phyloP scores from a whole-genome alignment of 1,140 invertebrate genomes.

The Aphelenchoides avenae region DNA sequence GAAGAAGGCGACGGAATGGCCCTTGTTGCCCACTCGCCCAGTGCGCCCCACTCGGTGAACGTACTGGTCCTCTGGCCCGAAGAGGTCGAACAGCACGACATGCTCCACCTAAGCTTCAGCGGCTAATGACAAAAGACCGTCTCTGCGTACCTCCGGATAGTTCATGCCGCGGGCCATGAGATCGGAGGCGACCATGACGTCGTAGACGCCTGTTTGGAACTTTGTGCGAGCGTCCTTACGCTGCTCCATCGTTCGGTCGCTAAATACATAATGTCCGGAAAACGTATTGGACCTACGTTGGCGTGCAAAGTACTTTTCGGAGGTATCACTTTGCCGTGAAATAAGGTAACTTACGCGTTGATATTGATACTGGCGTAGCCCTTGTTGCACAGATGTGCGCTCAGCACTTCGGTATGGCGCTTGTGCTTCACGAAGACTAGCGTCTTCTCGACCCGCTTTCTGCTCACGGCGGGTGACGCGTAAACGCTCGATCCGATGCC shows the following conservation, averaged over 20 bases:
- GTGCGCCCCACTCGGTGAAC: conserved; percentile 26
- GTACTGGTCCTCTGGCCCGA: conserved; percentile 11
- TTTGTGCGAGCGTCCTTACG: conserved; percentile 15
- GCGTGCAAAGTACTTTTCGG: no score
- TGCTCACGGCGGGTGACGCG: no score
- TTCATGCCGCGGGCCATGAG: conserved; percentile 29
- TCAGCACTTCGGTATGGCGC: no score
- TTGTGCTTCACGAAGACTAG: no score
- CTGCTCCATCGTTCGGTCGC: conserved; percentile 23
- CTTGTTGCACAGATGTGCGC: no score
- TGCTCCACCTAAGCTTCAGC: conserved; percentile 13
- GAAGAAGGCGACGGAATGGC: conserved; percentile 27
- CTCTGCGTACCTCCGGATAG: conserved; percentile 14
- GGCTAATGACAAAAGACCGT: not conserved
- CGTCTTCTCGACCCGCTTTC: no score
- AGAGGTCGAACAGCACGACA: conserved; percentile 30
- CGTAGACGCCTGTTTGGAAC: conserved; percentile 13
- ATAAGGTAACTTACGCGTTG: no score
- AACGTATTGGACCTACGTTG: no score
- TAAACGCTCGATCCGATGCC: no score
- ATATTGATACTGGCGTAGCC: no score
- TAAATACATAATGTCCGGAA: conserved; percentile 22
- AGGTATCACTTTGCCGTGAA: no score
- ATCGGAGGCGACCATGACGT: conserved; percentile 30
- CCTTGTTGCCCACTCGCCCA: conserved; percentile 4